Percentiles rank a stretch among this genome's conserved stretches.
These are phyloP conservation scores for Ia io DNA, from an alignment of 2,113 vertebrate species.

Conservation along the genomic window DNA sequence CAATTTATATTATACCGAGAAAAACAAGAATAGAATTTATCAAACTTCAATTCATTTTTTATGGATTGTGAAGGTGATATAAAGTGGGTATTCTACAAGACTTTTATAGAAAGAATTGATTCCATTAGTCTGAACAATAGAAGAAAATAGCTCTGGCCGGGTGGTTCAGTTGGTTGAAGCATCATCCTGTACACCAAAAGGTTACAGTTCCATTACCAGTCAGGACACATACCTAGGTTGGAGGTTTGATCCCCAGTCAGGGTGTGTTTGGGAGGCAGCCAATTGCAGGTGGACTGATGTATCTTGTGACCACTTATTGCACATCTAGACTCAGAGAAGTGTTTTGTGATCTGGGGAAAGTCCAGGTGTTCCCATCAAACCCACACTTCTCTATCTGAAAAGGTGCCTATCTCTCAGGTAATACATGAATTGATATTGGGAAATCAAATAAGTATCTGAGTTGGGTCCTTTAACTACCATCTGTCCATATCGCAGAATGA, in stretches of 20 bases:
- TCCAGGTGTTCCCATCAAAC: not conserved
- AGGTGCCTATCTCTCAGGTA: not conserved
- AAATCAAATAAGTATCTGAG: not conserved
- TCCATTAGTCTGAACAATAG: not conserved
- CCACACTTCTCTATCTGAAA: not conserved
- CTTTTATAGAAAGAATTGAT: not conserved
- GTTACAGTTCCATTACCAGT: too few relatives aligned
- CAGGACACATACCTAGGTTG: too few relatives aligned
- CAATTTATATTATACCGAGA: not conserved
- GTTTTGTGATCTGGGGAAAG: not conserved
- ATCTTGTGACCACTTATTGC: not conserved
- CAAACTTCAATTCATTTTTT: not conserved
- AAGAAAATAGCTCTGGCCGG: not conserved
- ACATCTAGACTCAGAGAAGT: not conserved
- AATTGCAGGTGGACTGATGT: not conserved
- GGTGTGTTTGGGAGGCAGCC: too few relatives aligned
- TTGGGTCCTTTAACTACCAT: not conserved
- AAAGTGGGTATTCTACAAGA: not conserved
- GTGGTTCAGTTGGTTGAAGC: too few relatives aligned
- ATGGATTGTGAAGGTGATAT: not conserved
- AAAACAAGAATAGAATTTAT: not conserved
- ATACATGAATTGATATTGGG: not conserved
- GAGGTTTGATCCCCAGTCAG: too few relatives aligned
- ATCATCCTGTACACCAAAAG: too few relatives aligned
- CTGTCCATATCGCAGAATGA: not conserved